Percentiles rank a stretch among this genome's conserved stretches.
phyloP scores from a whole-genome alignment of 2,113 vertebrate genomes.

The Nothobranchius furzeri region DNA sequence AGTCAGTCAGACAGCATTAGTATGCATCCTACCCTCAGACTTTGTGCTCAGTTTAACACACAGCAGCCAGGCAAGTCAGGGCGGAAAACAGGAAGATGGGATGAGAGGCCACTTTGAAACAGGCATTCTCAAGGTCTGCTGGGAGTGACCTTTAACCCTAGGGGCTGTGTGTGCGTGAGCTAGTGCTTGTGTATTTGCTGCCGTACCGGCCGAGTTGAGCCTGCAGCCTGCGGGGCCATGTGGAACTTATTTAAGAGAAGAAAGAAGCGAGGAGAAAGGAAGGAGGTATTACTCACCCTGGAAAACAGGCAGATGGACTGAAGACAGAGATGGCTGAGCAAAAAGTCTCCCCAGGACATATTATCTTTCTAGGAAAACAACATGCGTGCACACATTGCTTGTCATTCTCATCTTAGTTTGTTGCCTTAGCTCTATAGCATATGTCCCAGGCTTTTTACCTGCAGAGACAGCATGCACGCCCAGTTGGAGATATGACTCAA shows the following conservation, averaged over 20 bases:
- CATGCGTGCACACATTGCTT: slow-evolving; percentile 30
- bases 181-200: slow-evolving; percentile 24
- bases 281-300: slow-evolving; percentile 29
- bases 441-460: slow-evolving; percentile 62
- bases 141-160: slow-evolving; percentile 66
- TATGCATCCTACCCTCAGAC: slow-evolving; percentile 52
- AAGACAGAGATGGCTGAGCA: slow-evolving; percentile 54
- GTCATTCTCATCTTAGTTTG: slow-evolving; percentile 38
- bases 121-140: slow-evolving; percentile 55
- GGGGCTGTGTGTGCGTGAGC: slow-evolving; percentile 8
- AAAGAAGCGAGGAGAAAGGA: slow-evolving; percentile 32
- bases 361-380: slow-evolving; percentile 53
- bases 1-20: slow-evolving; percentile 53
- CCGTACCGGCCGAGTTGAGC: slow-evolving; percentile 26
- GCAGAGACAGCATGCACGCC: slow-evolving; percentile 50
- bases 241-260: slow-evolving; percentile 69
- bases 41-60: slow-evolving; percentile 39
- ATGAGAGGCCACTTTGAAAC: slow-evolving; percentile 53
- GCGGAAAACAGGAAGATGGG: neutral
- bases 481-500: slow-evolving; percentile 68
- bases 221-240: slow-evolving; percentile 63
- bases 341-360: slow-evolving; percentile 33
- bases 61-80: slow-evolving; percentile 21
- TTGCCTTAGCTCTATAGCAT: slow-evolving; percentile 51
- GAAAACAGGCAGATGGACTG: slow-evolving; percentile 56